These are phyloP conservation scores for Eira barbara DNA, from an alignment of 2,113 vertebrate genomes.

Conservation along the genomic window DNA sequence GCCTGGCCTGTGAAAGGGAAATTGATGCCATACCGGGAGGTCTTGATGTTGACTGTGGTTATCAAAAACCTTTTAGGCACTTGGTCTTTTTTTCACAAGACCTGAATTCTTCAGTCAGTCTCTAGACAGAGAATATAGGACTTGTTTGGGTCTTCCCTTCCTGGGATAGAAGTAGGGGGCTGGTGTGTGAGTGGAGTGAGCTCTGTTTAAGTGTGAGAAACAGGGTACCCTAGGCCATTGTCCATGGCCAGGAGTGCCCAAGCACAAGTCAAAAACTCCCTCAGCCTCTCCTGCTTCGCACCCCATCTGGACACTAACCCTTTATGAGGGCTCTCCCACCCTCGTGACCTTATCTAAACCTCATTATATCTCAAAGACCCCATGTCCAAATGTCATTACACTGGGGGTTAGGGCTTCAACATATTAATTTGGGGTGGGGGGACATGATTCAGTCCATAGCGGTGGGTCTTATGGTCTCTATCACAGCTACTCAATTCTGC, in stretches of 20 bases:
- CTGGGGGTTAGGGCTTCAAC: neutral
- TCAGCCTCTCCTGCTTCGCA: neutral
- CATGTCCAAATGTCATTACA: neutral
- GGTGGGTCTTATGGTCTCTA: neutral
- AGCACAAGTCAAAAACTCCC: neutral
- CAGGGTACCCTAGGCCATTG: fast-evolving
- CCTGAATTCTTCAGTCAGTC: neutral
- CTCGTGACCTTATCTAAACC: neutral
- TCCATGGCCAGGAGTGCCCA: neutral
- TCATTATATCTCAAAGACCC: neutral
- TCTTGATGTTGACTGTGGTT: neutral
- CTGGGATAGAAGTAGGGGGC: neutral
- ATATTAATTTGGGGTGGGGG: neutral
- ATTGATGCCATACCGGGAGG: neutral
- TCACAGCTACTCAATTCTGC: neutral
- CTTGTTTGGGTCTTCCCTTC: neutral
- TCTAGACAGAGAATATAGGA: neutral
- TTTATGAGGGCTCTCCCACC: neutral
- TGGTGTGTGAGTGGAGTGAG: neutral
- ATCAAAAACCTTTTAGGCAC: neutral
- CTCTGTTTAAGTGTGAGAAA: neutral
- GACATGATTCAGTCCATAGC: neutral
- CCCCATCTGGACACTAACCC: neutral
- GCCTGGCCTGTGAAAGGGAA: neutral
- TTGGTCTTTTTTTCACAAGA: neutral